Evolutionary conservation across 2,113 vertebrate genomes (phyloP).

Genomic region (Ammodytes dubius): DNA sequence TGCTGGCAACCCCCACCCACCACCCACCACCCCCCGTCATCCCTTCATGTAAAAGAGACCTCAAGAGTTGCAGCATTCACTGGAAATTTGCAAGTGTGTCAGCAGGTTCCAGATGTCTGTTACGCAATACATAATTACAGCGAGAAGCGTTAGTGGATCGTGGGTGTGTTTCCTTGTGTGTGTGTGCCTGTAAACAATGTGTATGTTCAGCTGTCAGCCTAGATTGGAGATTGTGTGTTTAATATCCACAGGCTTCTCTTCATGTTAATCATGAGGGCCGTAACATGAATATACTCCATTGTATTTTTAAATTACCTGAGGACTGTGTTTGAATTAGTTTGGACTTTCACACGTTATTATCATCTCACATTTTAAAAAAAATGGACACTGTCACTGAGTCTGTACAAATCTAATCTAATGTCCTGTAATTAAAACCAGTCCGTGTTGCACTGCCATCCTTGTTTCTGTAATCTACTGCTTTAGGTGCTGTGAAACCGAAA

Average conservation of each 20-base stretch:
- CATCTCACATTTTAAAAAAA: not conserved
- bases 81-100: conserved; percentile 71
- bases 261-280: not conserved
- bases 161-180: not conserved
- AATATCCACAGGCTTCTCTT: conserved; percentile 10
- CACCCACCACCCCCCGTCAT: not conserved
- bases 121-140: conserved; percentile 78
- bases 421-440: not conserved
- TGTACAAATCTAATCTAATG: not conserved
- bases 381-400: not conserved
- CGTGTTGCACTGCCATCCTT: not conserved
- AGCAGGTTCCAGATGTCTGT: conserved; percentile 77
- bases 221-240: not conserved
- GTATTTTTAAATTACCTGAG: not conserved
- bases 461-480: conserved; percentile 12
- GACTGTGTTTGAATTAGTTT: not conserved
- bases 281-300: not conserved
- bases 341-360: not conserved
- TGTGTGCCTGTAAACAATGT: not conserved
- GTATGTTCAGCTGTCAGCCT: not conserved
- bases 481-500: conserved; percentile 16
- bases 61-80: conserved; percentile 71
- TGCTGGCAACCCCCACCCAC: conserved; percentile 1
- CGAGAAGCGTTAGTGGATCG: conserved; percentile 18
- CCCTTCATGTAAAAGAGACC: conserved; percentile 62